These are phyloP conservation scores for Aplodontia rufa DNA, from an alignment of 2,113 vertebrate species.

Conservation along the genomic window DNA sequence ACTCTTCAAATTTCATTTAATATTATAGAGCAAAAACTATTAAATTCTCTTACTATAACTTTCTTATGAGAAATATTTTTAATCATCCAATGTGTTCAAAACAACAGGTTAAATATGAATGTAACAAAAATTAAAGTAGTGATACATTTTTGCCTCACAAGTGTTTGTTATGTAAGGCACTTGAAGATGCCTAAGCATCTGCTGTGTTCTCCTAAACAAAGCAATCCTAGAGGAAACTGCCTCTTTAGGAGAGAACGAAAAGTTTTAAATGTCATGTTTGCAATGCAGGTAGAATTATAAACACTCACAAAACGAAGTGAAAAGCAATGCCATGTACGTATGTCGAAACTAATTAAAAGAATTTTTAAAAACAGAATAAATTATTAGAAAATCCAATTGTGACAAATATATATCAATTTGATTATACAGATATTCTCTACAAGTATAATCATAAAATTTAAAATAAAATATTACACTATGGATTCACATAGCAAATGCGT, in stretches of 20 bases:
- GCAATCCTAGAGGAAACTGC: slow-evolving; percentile 27
- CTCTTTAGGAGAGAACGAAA: slow-evolving; percentile 16
- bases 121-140: neutral
- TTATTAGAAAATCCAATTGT: neutral
- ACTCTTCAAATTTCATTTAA: neutral
- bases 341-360: neutral
- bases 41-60: neutral
- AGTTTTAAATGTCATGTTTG: neutral
- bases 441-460: neutral
- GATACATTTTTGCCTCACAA: neutral
- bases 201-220: slow-evolving; percentile 48
- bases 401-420: neutral
- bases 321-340: neutral
- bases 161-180: neutral
- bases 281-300: slow-evolving; percentile 16
- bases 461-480: neutral
- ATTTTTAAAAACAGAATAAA: neutral
- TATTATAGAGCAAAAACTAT: neutral
- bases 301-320: neutral
- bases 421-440: neutral
- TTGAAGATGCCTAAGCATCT: slow-evolving; percentile 19
- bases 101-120: neutral
- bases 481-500: neutral
- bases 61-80: neutral
- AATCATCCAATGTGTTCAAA: neutral